Base-by-base conservation (phyloP, 2,113 vertebrate species). In the Microtus oregoni region DNA sequence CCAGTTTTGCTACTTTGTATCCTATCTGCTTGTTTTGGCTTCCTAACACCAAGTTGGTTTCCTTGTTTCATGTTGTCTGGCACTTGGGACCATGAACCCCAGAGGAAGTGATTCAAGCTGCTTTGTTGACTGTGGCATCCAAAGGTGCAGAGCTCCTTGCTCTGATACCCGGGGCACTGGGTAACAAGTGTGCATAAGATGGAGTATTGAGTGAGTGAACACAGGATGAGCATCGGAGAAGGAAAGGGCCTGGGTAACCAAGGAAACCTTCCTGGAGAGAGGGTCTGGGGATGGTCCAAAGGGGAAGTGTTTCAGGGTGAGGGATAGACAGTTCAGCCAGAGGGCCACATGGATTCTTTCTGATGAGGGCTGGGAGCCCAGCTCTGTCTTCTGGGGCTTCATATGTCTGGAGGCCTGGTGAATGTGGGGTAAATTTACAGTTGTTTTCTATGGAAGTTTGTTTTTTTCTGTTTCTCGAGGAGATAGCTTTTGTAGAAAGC, bases 391-490 rank as follows among this genome's bases (percentile, higher is more conserved):
- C 92, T 89, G 5, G 8, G 72, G 67, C 83, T 47, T 96, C 44
- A 38, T 86, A 30, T 77, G 35, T 65, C 41, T 87, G 2, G 47
- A 95, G 94, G 67, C 79, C 90, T 67, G 52, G 81, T 44, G 81
- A 94, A 65, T 35, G n/a, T 73, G 70, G 97, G 67, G 81, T 96
- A 95, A 88, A 91, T 92, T 86, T 86, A 85, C 91, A 91, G 65
- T 90, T 73, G 75, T 85, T 76, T 89, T 88, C 95, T 96, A 17
- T 94, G n/a, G 41, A 88, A 86, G 96, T 92, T 92, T 95, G 70
- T 90, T 96, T 93, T 96, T 96, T 93, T 86, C 38, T 86, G 70
- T 95, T 93, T 94, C 89, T 93, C 85, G 81, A 96, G 90, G 94
- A 96, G 77, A 67, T 82, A 82, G 86, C 96, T 96, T 95, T 93